phyloP scores from a whole-genome alignment of 1,140 invertebrate species.

The Cydia pomonella region DNA sequence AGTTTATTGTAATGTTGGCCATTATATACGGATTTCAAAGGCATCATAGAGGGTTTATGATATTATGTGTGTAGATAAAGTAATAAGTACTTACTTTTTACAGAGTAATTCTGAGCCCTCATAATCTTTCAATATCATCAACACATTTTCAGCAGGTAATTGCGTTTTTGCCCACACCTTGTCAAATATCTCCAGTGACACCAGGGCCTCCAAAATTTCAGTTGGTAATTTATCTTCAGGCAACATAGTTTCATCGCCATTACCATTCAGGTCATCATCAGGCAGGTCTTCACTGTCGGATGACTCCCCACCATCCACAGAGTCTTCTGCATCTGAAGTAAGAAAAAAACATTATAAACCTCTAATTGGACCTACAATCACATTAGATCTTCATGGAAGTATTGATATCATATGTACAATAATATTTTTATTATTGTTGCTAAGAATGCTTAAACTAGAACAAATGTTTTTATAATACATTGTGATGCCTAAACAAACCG shows the following conservation, averaged over 20 bases:
- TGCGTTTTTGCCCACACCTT: constrained; percentile 81
- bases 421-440: no score
- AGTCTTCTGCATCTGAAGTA: constrained; percentile 71
- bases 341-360: no score
- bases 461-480: no score
- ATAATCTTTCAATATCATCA: constrained; percentile 77
- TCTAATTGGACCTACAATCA: no score
- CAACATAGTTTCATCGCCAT: constrained; percentile 52
- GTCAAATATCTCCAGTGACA: constrained; percentile 78
- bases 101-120: constrained; percentile 73
- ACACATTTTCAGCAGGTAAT: constrained; percentile 77
- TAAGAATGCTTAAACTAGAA: no score
- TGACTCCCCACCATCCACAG: constrained; percentile 76
- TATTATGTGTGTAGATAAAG: no score
- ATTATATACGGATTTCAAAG: no score
- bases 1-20: no score
- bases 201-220: constrained; percentile 79
- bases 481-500: no score
- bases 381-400: no score
- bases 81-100: constrained; percentile 67
- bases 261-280: constrained; percentile 68
- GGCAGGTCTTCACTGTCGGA: constrained; percentile 71
- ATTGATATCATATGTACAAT: no score
- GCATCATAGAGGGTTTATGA: no score
- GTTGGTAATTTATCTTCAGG: constrained; percentile 75